phyloP scores from a whole-genome alignment of 2,113 vertebrate genomes.

The Pavo muticus region DNA sequence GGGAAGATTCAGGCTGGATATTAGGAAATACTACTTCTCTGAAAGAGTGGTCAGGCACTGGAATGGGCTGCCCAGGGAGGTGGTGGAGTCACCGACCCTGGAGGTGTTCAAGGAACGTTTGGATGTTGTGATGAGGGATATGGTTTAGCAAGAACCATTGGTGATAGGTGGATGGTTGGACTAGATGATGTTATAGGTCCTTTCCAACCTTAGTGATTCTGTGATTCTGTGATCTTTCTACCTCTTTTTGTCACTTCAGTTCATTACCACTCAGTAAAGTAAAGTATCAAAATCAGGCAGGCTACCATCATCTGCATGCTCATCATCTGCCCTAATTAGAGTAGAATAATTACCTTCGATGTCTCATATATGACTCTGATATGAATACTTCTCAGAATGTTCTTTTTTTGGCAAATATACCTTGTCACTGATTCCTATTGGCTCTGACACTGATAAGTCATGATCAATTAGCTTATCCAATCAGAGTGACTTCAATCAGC shows the following conservation, averaged over 20 bases:
- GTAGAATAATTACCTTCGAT: conserved; percentile 21
- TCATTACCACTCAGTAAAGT: neutral
- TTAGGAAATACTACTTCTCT: no score
- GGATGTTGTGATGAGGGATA: no score
- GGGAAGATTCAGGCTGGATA: no score
- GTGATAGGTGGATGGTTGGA: no score
- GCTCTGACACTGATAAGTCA: conserved; percentile 20
- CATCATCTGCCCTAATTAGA: neutral
- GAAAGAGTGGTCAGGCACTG: no score
- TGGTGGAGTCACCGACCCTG: no score
- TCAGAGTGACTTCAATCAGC: conserved; percentile 6
- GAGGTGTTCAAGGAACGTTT: no score
- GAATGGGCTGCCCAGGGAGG: no score
- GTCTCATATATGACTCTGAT: neutral
- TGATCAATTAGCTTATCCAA: conserved; percentile 37
- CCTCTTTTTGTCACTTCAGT: neutral
- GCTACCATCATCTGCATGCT: neutral
- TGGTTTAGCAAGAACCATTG: no score
- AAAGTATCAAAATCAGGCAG: neutral
- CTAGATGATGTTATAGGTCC: no score
- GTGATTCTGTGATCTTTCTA: neutral
- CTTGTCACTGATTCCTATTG: neutral
- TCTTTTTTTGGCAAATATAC: conserved; percentile 3
- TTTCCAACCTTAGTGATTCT: no score
- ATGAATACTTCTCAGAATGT: conserved; percentile 36